phyloP scores from a whole-genome alignment of 2,797 vertebrate genomes.

The Lepilemur ruficaudatus region DNA sequence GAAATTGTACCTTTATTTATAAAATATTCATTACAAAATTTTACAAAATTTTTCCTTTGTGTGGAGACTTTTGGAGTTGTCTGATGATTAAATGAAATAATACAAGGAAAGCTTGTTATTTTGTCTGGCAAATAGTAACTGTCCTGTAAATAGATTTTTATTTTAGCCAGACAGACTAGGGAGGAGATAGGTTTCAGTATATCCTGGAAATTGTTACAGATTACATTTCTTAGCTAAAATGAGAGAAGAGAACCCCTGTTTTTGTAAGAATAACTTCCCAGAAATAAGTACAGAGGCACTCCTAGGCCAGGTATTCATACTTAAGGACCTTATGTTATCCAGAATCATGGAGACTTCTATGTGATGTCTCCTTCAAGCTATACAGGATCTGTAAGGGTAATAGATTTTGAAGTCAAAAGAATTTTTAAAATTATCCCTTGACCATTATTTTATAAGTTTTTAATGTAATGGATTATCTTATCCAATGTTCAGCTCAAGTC shows the following conservation, averaged over 20 bases:
- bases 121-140: background rate
- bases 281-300: background rate
- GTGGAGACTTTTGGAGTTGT: background rate
- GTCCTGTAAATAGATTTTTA: background rate
- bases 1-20: too few relatives aligned
- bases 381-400: background rate
- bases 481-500: background rate
- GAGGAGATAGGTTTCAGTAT: background rate
- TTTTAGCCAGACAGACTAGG: background rate
- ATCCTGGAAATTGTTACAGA: background rate
- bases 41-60: too few relatives aligned
- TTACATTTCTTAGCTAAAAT: background rate
- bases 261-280: background rate
- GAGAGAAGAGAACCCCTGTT: background rate
- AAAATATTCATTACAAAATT: too few relatives aligned
- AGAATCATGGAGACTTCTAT: background rate
- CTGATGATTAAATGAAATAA: background rate
- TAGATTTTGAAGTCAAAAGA: background rate
- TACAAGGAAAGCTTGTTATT: background rate
- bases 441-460: background rate
- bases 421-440: background rate
- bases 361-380: background rate
- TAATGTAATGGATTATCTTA: background rate
- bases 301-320: background rate
- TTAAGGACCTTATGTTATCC: background rate